Evolutionary conservation across 2,888 invertebrate genomes (phyloP), one percentile per base, ranked within the genome.

Genomic region (Pseudococcus viburni): DNA sequence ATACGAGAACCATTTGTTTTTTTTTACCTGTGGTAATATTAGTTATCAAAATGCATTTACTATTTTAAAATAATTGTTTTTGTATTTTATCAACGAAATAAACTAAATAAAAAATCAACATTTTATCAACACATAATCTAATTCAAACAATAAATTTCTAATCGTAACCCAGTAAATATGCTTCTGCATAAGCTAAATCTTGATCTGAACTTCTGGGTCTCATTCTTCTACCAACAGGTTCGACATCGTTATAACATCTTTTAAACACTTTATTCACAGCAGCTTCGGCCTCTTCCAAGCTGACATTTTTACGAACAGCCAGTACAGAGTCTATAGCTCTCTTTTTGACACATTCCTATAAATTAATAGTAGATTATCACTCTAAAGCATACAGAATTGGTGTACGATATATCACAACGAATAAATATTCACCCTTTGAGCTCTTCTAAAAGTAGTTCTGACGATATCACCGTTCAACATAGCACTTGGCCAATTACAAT

Each of bases 171-270:
- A 95, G 96, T 91, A 95, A 94, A 88, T 94, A 93, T 0, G 95
- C 95, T 91, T 97, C 97, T 90, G 93, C 93, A 91, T 94, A 96
- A 0, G 96, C 96, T 91, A 94, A 94, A 5, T 94, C 92, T 93
- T 96, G 95, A 91, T 97, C 97, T 0, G 93, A 92, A 0, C 96
- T 96, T 91, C 95, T 96, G 89, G 96, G 93, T 90, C 95, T 93
- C 89, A 96, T 93, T 89, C 96, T 92, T 90, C 96, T 93, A 0
- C 98, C 98, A 85, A 98, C 94, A 0, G 99, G 99, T 91, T 99
- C 99, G 90, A 98, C 93, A 92, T 99, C 98, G 26, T 94, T 94
- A 91, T 98, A 98, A 91, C 99, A 99, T 91, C 95, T 96, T 0
- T 95, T 93, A 92, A 99, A 99, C 0, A 98, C 98, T 91, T 95